Conservation (phyloP, 2,888 invertebrate species). For the Pterostichus niger region DNA sequence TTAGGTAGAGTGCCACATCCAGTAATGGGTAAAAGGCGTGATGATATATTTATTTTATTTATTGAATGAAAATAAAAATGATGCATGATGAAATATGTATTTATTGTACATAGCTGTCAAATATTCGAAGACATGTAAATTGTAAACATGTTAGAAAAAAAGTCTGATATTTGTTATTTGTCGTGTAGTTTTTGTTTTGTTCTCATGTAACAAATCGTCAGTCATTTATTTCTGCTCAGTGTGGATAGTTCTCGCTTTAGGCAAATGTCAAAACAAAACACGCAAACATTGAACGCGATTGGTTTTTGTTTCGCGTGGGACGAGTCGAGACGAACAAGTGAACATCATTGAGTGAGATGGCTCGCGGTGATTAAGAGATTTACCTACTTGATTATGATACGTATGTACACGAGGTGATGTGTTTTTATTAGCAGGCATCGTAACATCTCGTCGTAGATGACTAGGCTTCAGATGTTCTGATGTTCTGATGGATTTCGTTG, state of each 20-base stretch:
- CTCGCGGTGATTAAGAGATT: constrained; percentile 1
- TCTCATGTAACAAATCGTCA: constrained; percentile 19
- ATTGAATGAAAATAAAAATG: no score
- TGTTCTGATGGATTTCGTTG: neutral
- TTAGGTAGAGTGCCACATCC: no score
- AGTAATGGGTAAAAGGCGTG: no score
- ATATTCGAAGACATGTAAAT: no score
- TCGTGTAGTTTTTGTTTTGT: constrained; percentile 12
- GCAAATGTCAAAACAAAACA: constrained; percentile 36
- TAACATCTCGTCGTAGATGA: neutral
- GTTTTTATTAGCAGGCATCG: neutral
- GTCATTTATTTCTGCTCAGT: constrained; percentile 22
- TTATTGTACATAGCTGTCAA: no score
- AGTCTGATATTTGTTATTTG: neutral
- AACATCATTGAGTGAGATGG: neutral
- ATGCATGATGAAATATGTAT: no score
- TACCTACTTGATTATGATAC: constrained; percentile 22
- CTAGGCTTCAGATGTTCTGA: neutral
- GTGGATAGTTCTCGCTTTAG: constrained; percentile 23
- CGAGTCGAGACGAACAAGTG: constrained; percentile 19
- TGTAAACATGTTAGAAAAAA: no score
- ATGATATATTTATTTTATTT: no score
- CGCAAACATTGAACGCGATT: constrained; percentile 15
- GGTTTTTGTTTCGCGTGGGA: constrained; percentile 31
- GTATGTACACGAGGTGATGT: neutral